Base-by-base conservation (phyloP, 2,888 invertebrate genomes). In the Andrena haemorrhoa region DNA sequence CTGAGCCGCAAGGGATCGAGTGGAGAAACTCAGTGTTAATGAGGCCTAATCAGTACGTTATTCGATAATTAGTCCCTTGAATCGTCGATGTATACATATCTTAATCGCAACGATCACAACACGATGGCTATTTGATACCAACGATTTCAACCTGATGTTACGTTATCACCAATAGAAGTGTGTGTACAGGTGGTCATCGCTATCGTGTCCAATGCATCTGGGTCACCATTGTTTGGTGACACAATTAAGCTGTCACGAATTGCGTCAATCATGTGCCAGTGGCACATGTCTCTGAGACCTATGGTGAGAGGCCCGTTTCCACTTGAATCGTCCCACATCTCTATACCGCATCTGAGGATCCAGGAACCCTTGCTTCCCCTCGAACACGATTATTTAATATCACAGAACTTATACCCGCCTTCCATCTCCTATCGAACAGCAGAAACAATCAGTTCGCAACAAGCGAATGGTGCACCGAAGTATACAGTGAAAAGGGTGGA, bases 401-500 rank as follows among this genome's bases (percentile, higher is more conserved):
- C 51, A 2, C 20, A 51, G 20, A 51, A 51, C 20, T 51, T 20
- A 8, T 20, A 6, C 20, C n/a, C 51, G 7, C 7, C n/a, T 1
- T 51, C 51, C n/a, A 8, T 8, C 51, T 23, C 56, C 23, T 26
- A 56, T 10, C 10, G 10, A 26, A 10, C 26, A 56, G 10, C 20
- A 51, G 23, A 56, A 23, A 23, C 56, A 26, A 56, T 26, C 20
- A 3, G 23, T 23, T 10, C 16, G 41, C 41, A 41, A 4, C 41
- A 41, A 41, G 5, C 5, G 4, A 41, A 41, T 16, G 16, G 41
- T 41, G 41, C 41, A 16, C 41, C 41, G 16, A 41, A 41, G 16
- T 41, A 41, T 41, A 41, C 41, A 41, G n/a, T 58, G 63, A 61
- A 69, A 71, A 68, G 70, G 70, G 58, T 51, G 47, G 49, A 53